phyloP scores from a whole-genome alignment of 2,797 vertebrate species.

The Microctenopoma steveboyesi region DNA sequence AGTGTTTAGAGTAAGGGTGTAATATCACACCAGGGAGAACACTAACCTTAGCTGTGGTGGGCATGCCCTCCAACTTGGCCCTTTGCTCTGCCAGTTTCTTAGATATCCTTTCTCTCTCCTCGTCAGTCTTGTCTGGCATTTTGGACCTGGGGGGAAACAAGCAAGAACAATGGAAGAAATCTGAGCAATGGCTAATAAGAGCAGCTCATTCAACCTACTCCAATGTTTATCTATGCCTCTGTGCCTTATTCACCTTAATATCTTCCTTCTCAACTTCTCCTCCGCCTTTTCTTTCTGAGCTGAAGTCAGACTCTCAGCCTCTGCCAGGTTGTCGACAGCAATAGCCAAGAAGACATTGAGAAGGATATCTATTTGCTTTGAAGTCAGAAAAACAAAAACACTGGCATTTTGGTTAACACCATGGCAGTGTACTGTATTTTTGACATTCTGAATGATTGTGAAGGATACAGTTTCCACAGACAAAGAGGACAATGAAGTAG shows the following conservation, averaged over 20 bases:
- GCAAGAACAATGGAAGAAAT: slow-evolving; percentile 2
- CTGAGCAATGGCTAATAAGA: background rate
- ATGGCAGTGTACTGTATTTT: background rate
- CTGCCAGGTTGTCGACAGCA: slow-evolving; percentile 95
- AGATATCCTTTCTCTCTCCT: slow-evolving; percentile 88
- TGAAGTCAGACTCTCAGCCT: slow-evolving; percentile 94
- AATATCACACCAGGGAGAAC: slow-evolving; percentile 18
- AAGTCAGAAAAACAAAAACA: slow-evolving; percentile 69
- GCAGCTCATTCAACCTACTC: background rate
- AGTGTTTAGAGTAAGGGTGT: background rate
- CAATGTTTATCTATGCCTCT: background rate
- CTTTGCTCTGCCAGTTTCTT: slow-evolving; percentile 94
- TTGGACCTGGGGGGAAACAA: slow-evolving; percentile 79
- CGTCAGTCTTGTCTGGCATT: slow-evolving; percentile 90
- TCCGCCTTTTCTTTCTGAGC: slow-evolving; percentile 96
- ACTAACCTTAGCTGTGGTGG: slow-evolving; percentile 94
- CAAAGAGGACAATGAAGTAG: slow-evolving; percentile 94
- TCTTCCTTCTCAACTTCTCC: slow-evolving; percentile 88
- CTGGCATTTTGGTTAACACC: background rate
- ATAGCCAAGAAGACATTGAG: slow-evolving; percentile 99
- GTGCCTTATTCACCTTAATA: slow-evolving; percentile 82
- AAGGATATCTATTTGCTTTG: slow-evolving; percentile 88
- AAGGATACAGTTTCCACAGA: slow-evolving; percentile 99
- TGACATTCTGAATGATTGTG: background rate
- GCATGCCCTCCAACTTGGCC: slow-evolving; percentile 90